These are phyloP conservation scores for Labeo rohita DNA, from an alignment of 2,113 vertebrate genomes.

Conservation along the genomic window DNA sequence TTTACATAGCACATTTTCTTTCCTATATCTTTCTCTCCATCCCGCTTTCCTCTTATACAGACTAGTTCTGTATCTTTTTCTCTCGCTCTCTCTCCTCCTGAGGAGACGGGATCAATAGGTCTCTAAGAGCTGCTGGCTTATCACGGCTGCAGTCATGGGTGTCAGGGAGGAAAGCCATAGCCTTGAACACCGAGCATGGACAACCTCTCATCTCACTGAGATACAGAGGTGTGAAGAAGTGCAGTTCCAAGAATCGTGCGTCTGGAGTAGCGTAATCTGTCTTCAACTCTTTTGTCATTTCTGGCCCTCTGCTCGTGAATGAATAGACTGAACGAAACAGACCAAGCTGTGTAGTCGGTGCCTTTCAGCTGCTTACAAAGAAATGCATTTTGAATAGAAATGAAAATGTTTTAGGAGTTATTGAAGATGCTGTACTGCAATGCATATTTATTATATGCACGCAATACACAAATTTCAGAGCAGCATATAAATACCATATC, in stretches of 20 bases:
- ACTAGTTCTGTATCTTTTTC: slow-evolving; percentile 2
- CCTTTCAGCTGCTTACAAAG: background rate
- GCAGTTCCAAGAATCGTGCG: slow-evolving; percentile 5
- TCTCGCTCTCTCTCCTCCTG: slow-evolving; percentile 54
- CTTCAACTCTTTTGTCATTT: slow-evolving; percentile 28
- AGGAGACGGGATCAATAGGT: slow-evolving; percentile 67
- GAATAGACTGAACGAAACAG: slow-evolving; percentile 14
- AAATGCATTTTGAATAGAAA: background rate
- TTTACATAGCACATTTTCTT: background rate
- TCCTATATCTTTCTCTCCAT: background rate
- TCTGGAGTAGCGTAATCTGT: slow-evolving; percentile 8
- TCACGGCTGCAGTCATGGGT: slow-evolving; percentile 65
- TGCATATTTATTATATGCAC: background rate
- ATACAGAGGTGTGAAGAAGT: slow-evolving; percentile 1
- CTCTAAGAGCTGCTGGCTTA: slow-evolving; percentile 68
- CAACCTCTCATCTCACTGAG: background rate
- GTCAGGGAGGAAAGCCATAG: slow-evolving; percentile 59
- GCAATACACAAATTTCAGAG: background rate
- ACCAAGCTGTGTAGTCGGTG: background rate
- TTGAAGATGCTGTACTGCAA: background rate
- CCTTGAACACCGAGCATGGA: background rate
- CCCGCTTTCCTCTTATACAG: slow-evolving; percentile 23
- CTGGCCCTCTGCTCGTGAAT: background rate
- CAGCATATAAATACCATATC: background rate
- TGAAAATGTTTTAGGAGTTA: background rate